These are phyloP conservation scores for Orthonyx spaldingii DNA, from an alignment of 2,113 vertebrate species.

Conservation along the genomic window DNA sequence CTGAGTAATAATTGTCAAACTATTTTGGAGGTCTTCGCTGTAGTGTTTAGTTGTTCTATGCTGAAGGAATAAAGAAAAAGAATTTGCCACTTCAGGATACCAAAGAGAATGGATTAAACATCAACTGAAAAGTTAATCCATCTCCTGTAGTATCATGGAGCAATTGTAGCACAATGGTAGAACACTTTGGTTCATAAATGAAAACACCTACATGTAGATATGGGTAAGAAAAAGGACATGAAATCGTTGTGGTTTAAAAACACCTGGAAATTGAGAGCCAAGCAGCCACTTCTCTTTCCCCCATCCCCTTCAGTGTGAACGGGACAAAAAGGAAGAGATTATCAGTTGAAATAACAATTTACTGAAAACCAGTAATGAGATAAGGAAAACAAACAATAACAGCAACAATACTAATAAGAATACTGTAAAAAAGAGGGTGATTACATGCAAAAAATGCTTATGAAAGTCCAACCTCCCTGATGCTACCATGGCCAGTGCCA, in stretches of 20 bases:
- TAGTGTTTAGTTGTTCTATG: neutral
- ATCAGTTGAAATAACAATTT: neutral
- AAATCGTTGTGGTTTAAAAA: neutral
- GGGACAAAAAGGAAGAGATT: neutral
- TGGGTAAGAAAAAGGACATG: neutral
- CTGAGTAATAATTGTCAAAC: neutral
- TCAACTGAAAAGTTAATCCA: neutral
- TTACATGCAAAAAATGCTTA: neutral
- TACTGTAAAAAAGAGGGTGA: neutral
- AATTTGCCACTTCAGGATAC: neutral
- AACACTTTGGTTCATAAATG: neutral
- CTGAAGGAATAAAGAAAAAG: neutral
- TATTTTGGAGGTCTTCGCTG: neutral
- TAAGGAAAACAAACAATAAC: neutral
- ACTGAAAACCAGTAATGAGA: neutral
- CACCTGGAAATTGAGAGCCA: neutral
- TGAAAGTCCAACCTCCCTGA: neutral
- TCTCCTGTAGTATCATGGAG: neutral
- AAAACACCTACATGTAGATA: neutral
- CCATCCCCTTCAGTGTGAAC: neutral
- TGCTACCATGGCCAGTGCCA: neutral
- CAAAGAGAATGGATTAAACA: neutral
- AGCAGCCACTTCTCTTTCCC: neutral
- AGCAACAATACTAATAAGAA: neutral
- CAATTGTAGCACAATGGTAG: neutral